Conservation (phyloP, 2,888 invertebrate species). For the Melanargia galathea region DNA sequence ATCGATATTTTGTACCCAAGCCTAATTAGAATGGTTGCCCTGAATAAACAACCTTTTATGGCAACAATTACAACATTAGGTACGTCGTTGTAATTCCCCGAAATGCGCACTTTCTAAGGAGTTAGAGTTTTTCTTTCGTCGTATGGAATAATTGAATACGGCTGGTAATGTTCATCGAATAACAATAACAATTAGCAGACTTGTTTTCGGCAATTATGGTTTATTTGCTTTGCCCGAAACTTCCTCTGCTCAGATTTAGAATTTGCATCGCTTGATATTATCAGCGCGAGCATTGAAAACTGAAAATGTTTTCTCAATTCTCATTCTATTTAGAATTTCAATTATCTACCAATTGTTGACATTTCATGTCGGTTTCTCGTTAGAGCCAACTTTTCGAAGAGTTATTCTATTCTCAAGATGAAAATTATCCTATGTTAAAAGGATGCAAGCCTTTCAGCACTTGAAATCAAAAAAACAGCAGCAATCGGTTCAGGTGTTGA, state of each 20-base stretch:
- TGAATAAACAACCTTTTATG: slow-evolving; percentile 63
- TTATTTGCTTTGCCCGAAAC: background rate
- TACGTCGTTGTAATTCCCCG: slow-evolving; percentile 59
- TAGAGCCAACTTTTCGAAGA: no score
- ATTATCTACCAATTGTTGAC: no score
- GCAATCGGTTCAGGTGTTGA: no score
- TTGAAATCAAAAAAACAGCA: no score
- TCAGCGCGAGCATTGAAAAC: background rate
- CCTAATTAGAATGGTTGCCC: slow-evolving; percentile 52
- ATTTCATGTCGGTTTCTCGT: no score
- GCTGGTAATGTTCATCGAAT: slow-evolving; percentile 22
- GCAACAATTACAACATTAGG: slow-evolving; percentile 65
- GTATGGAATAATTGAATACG: slow-evolving; percentile 44
- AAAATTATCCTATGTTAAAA: no score
- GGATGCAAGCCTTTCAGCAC: no score
- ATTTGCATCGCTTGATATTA: background rate
- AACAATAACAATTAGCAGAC: slow-evolving; percentile 23
- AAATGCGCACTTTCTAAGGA: slow-evolving; percentile 48
- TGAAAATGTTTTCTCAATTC: background rate
- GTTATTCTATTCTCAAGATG: no score
- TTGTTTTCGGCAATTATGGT: background rate
- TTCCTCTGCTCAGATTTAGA: background rate
- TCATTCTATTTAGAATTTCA: no score
- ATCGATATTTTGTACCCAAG: background rate
- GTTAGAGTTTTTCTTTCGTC: slow-evolving; percentile 46